Base-by-base conservation (phyloP, 2,797 vertebrate species). In the Yasuhikotakia modesta region DNA sequence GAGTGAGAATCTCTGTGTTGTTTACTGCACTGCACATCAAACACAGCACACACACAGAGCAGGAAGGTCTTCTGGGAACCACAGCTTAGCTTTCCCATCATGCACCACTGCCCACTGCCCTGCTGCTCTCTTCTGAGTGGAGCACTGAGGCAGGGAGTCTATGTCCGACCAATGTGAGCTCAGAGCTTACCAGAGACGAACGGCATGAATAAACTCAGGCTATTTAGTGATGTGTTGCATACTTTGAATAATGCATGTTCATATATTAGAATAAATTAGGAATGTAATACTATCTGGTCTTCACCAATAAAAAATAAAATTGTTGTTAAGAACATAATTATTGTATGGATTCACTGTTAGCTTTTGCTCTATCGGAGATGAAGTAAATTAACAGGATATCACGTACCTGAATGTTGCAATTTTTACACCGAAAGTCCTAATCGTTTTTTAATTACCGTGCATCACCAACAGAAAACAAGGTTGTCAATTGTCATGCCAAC, bases 21-120 rank as follows among this genome's bases (percentile, higher is more conserved):
- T 93, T 93, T 92, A 92, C 91, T 88, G 91, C 90, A 80, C 78
- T 82, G 82, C 84, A 91, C 91, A 90, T 91, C 90, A 92, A 94
- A 92, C 89, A 71, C 70, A 58, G 81, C 87, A 88, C 79, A 87
- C 79, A 80, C 76, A 80, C 64, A 73, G 58, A 67, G 66, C 24
- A 73, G 55, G 64, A 46, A 46, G 60, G 70, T 79, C 84, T 76
- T 75, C 67, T 71, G 70, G 81, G 85, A 76, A 76, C 76, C 79
- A 73, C 75, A 58, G 53, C 64, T 68, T 48, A 43, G 71, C 63
- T 83, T 83, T 78, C 79, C 77, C 79, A 84, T 76, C 83, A 83
- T 73, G 73, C 74, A 79, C 53, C 39, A 52, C 57, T 81, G 70
- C 69, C 78, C 72, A 70, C 24, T 69, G 75, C 70, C 65, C 50